A percentile compares a stretch with the other conserved stretches of the same genome.
These are phyloP conservation scores for Riptortus pedestris DNA, from an alignment of 1,140 invertebrate species.

Conservation along the genomic window DNA sequence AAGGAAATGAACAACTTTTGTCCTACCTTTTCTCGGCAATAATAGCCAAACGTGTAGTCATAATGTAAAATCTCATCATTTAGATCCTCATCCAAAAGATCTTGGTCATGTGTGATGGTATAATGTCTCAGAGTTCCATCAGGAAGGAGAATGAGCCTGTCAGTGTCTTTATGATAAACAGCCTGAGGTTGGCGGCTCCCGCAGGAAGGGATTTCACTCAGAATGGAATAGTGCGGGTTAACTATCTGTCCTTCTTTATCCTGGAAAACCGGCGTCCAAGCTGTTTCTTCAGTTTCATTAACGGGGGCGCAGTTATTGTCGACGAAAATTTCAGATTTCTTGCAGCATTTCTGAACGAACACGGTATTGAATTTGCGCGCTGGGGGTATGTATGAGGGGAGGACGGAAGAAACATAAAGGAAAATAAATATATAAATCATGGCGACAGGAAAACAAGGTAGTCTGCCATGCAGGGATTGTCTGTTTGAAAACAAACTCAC, in stretches of 20 bases:
- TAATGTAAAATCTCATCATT: slow-evolving; percentile 43
- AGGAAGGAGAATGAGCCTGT: slow-evolving; percentile 52
- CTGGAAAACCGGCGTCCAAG: slow-evolving; percentile 51
- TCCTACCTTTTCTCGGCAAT: slow-evolving; percentile 66
- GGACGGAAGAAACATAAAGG: not conserved
- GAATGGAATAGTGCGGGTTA: slow-evolving; percentile 38
- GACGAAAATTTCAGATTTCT: slow-evolving; percentile 55
- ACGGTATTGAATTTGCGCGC: not conserved
- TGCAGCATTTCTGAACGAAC: slow-evolving; percentile 64
- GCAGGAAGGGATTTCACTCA: slow-evolving; percentile 58
- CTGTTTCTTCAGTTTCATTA: slow-evolving; percentile 44
- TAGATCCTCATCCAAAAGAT: slow-evolving; percentile 34
- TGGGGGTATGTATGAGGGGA: not conserved
- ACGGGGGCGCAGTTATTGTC: slow-evolving; percentile 50
- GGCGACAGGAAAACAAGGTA: not conserved
- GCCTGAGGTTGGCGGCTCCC: slow-evolving; percentile 54
- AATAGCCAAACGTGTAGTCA: slow-evolving; percentile 60
- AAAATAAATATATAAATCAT: not conserved
- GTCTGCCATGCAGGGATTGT: not conserved
- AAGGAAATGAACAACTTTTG: slow-evolving; percentile 12
- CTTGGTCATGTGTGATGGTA: slow-evolving; percentile 39
- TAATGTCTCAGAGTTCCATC: slow-evolving; percentile 61
- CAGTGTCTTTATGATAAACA: slow-evolving; percentile 53
- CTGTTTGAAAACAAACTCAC: not conserved
- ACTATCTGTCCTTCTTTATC: slow-evolving; percentile 30